These are phyloP conservation scores for Montifringilla adamsi DNA, from an alignment of 2,113 vertebrate species.

Conservation along the genomic window DNA sequence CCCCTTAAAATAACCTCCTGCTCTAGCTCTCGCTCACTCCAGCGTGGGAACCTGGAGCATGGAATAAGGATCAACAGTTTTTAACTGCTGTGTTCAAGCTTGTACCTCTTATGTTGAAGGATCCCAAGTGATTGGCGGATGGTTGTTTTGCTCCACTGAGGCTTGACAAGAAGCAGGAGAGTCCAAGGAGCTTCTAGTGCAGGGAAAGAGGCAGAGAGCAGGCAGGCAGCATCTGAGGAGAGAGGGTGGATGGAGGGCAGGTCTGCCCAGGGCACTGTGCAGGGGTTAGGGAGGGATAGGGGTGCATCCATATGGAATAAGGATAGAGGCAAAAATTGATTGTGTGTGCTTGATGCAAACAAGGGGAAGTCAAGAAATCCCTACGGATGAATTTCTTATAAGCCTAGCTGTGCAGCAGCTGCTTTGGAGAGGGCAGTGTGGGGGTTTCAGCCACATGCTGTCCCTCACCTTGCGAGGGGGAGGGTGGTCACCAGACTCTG, in stretches of 20 bases:
- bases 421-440: background rate
- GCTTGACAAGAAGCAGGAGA: background rate
- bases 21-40: accelerated
- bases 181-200: background rate
- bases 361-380: background rate
- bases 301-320: background rate
- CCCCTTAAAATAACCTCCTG: background rate
- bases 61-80: background rate
- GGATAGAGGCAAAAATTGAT: background rate
- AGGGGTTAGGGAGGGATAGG: background rate
- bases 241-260: background rate
- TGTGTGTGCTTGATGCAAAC: background rate
- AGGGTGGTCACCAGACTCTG: background rate
- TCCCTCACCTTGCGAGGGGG: background rate
- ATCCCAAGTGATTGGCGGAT: background rate
- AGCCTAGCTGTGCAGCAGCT: background rate
- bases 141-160: background rate
- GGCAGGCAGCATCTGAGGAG: background rate
- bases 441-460: background rate
- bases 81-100: background rate
- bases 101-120: background rate
- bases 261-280: background rate
- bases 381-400: background rate
- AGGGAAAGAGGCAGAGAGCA: background rate
- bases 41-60: background rate